These are phyloP conservation scores for Drosophila eugracilis DNA, from an alignment of 1,140 invertebrate genomes.

Conservation along the genomic window DNA sequence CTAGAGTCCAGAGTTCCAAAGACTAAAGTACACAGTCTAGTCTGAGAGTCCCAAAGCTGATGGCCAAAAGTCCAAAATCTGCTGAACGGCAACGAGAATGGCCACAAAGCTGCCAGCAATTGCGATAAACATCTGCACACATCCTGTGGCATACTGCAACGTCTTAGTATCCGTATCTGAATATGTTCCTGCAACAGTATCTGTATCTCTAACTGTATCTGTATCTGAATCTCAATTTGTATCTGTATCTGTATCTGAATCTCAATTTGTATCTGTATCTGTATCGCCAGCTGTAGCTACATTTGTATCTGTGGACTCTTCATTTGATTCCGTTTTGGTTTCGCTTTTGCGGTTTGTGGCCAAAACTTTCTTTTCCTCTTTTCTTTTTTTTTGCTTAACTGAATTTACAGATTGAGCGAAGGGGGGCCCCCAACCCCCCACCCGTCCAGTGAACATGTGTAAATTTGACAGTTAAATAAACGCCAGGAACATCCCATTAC, in stretches of 20 bases:
- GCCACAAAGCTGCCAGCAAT: constrained; percentile 63
- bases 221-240: constrained; percentile 2
- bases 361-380: constrained; percentile 21
- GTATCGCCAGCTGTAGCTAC: too few species aligned
- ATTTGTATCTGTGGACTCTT: constrained; percentile 42
- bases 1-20: neutral
- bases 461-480: constrained; percentile 75
- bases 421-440: too few species aligned
- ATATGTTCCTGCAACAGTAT: neutral
- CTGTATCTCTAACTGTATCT: neutral
- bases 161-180: constrained; percentile 8
- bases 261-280: constrained; percentile 17
- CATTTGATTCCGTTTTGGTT: constrained; percentile 76
- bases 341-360: constrained; percentile 66
- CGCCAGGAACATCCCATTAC: neutral
- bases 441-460: constrained; percentile 62
- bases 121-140: constrained; percentile 40
- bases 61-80: constrained; percentile 2
- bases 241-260: neutral
- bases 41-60: neutral
- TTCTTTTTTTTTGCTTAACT: neutral
- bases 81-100: constrained; percentile 47
- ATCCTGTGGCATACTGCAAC: constrained; percentile 32
- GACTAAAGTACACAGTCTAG: too few species aligned
- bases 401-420: constrained; percentile 36